phyloP scores from a whole-genome alignment of 1,140 invertebrate species.

The Nymphalis io region DNA sequence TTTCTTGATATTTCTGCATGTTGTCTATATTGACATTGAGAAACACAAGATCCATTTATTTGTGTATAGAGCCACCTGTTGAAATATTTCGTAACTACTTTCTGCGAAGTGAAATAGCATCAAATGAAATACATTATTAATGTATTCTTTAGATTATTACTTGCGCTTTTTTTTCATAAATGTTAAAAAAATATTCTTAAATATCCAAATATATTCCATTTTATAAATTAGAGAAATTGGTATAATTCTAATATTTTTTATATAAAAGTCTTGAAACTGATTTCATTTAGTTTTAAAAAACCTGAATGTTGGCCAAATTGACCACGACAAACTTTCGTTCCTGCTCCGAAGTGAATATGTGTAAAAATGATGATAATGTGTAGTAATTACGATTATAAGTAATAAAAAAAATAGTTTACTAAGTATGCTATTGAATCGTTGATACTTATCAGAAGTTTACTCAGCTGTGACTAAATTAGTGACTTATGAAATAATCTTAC shows the following conservation, averaged over 20 bases:
- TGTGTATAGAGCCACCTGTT: conserved; percentile 25
- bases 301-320: conserved; percentile 56
- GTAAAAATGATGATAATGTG: conserved; percentile 34
- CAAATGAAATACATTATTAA: conserved; percentile 10
- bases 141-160: neutral
- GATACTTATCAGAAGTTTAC: conserved; percentile 17
- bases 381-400: conserved; percentile 21
- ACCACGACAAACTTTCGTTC: conserved; percentile 72
- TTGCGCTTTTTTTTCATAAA: too few relatives aligned
- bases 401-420: conserved; percentile 13
- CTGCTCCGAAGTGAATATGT: conserved; percentile 55
- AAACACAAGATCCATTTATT: neutral
- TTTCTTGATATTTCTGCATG: conserved; percentile 10
- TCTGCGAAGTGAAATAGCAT: neutral
- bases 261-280: conserved; percentile 27
- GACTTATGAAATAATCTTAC: conserved; percentile 23
- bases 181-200: too few relatives aligned
- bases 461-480: conserved; percentile 15
- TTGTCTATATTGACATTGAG: conserved; percentile 18
- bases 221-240: neutral
- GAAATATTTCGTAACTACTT: conserved; percentile 4
- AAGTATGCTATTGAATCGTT: conserved; percentile 19
- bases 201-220: neutral
- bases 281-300: conserved; percentile 13
- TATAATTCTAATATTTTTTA: neutral